Percentiles rank a stretch among this genome's conserved stretches.
Evolutionary conservation across 2,113 vertebrate genomes (phyloP).

Genomic region (Prinia subflava): DNA sequence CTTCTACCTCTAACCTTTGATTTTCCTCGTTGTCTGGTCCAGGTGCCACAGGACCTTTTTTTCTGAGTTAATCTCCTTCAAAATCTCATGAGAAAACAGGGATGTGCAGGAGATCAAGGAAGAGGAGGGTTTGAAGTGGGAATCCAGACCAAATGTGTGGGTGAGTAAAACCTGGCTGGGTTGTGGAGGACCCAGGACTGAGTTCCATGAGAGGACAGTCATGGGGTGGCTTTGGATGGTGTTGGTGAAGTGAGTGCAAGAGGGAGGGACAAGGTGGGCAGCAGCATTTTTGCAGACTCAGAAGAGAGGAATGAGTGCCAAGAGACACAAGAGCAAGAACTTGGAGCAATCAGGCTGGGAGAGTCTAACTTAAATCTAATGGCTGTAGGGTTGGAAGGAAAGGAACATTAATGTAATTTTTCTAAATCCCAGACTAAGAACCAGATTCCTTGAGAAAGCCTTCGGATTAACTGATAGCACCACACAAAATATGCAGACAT

Average conservation of each 20-base stretch:
- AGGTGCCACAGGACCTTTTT: neutral
- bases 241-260: neutral
- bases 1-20: neutral
- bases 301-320: neutral
- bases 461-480: constrained; percentile 54
- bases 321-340: neutral
- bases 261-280: neutral
- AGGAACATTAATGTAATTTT: constrained; percentile 24
- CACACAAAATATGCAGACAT: constrained; percentile 40
- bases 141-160: neutral
- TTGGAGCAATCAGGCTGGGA: neutral
- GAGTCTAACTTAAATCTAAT: constrained; percentile 1
- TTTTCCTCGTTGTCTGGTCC: neutral
- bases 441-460: constrained; percentile 29
- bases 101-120: neutral
- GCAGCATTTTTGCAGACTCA: neutral
- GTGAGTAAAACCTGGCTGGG: neutral
- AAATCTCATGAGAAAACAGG: neutral
- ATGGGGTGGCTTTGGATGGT: neutral
- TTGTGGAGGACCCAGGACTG: neutral
- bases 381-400: neutral
- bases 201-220: neutral
- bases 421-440: constrained; percentile 45
- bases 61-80: neutral
- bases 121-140: neutral